Base-by-base conservation (phyloP, 2,113 vertebrate species). In the Malurus cyaneus region DNA sequence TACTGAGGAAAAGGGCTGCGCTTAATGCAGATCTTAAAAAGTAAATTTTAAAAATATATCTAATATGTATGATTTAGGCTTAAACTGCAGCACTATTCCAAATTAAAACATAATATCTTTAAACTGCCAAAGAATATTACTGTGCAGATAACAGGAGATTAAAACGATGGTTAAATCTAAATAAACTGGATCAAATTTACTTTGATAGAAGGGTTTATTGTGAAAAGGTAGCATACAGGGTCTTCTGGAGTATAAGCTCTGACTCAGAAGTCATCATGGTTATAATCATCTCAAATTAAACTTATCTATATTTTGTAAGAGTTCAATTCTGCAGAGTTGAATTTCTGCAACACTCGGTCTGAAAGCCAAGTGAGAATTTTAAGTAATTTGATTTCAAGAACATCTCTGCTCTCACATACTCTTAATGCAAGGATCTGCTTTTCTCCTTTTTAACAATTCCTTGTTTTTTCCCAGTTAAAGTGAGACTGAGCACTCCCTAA, bases 391-490 rank as follows among this genome's bases (percentile, higher is more conserved):
- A 53, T 42, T 20, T 81, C 53, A 20, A 52, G 77, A 74, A 42
- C 26, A 28, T 21, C 41, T 56, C 41, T 54, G 15, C 21, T 80
- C 32, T 79, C 65, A 46, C 16, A 8, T 11, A 9, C 29, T 59
- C 28, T n/a, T 25, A 52, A 49, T 8, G 29, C 5, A 25, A n/a
- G 16, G 10, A 44, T 14, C 15, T 42, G 42, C 4, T 71, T 25
- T 56, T 64, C 41, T 28, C 26, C 60, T 72, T 19, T 52, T 3
- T 39, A 92, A 78, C 26, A 25, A n/a, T 9, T 50, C 5, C 3
- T n/a, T 66, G 36, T 64, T 62, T 31, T 3, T 9, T 3, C 42
- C 28, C 92, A 99, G 99, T 98, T 76, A 95, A 98, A 92, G 97
- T 99, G 64, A 4, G 5, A 9, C 92, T 99, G 25, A 78, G 61